Base-by-base conservation (phyloP, 2,113 vertebrate species). In the Clarias batrachus region DNA sequence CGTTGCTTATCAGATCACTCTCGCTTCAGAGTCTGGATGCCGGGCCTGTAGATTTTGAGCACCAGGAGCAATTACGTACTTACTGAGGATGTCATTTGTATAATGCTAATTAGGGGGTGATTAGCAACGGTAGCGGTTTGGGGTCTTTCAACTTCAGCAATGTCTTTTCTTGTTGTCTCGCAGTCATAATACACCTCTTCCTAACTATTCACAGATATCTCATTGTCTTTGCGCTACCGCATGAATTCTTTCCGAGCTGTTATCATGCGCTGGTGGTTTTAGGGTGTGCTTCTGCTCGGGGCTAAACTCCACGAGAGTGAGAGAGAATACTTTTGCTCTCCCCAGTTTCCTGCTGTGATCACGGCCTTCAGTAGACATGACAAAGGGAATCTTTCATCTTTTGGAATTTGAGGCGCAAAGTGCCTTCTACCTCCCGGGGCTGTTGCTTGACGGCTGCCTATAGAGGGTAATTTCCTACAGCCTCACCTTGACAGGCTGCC, bases 371-470 rank as follows among this genome's bases (percentile, higher is more conserved):
- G 16, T 56, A 30, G 81, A 81, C 84, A 92, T 91, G 91, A 93
- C 84, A 91, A 77, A 84, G 89, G 85, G 6, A 37, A 71, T 57
- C 91, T 93, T 94, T 94, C 90, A 93, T 92, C 90, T 91, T 91
- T 89, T 93, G 89, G 90, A 80, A 93, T 92, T 92, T 52, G 13
- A 85, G 63, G 78, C 79, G 86, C 90, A 91, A 92, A 91, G 79
- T 65, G 86, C 57, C 77, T 85, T 52, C 70, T 79, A 68, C 90
- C 90, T 59, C 78, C 78, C 13, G 59, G 66, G 89, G 91, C 82
- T 84, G 84, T 90, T 89, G 86, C 77, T 87, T 73, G 73, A 86
- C 66, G 66, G 73, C 52, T 89, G 87, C 83, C 81, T 89, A 84
- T 76, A 54, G 76, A 68, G 78, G 86, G 79, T 89, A 82, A 90